Percentiles rank a stretch among this genome's conserved stretches.
Conservation (phyloP, 2,113 vertebrate genomes). For the Rissa tridactyla region DNA sequence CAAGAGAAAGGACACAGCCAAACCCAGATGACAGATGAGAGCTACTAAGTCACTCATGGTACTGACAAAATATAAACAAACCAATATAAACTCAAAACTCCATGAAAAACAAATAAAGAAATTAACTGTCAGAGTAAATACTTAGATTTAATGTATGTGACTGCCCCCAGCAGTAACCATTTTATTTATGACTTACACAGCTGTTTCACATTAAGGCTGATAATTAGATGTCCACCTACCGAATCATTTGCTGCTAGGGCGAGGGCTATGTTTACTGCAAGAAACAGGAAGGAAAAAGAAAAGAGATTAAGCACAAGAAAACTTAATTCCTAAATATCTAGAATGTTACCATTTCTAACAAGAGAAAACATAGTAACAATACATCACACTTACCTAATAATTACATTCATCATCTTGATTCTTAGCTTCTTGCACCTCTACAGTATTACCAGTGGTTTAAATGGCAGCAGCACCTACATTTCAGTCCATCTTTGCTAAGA, state of each 20-base stretch:
- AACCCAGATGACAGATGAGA: background rate
- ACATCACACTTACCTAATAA: background rate
- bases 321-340: background rate
- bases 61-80: background rate
- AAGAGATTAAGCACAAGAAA: conserved; percentile 20
- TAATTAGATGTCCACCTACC: conserved; percentile 75
- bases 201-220: conserved; percentile 2
- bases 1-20: background rate
- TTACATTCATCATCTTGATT: background rate
- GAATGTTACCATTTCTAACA: background rate
- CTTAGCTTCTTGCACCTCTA: background rate
- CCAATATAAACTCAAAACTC: background rate
- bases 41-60: background rate
- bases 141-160: background rate
- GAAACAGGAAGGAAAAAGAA: conserved; percentile 19
- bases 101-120: background rate
- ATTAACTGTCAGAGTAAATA: background rate
- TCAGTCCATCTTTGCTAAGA: background rate
- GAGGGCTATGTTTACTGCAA: conserved; percentile 93
- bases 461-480: background rate
- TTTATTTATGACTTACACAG: background rate
- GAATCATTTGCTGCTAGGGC: conserved; percentile 85
- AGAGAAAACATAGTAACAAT: background rate
- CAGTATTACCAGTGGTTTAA: background rate
- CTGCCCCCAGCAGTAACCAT: background rate